These are phyloP conservation scores for Drosophila nannoptera DNA, from an alignment of 1,140 invertebrate genomes.

Conservation along the genomic window DNA sequence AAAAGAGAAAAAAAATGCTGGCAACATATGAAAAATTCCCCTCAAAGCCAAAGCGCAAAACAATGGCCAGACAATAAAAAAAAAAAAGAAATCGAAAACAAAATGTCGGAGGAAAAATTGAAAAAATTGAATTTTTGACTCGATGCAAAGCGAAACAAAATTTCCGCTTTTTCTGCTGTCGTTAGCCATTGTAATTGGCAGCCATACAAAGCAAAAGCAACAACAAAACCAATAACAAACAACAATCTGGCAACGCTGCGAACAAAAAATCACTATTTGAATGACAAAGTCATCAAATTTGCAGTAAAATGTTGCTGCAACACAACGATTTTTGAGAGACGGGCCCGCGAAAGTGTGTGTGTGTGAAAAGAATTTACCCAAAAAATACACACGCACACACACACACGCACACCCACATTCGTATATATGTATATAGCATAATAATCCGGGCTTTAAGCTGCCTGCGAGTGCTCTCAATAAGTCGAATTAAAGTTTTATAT, in stretches of 20 bases:
- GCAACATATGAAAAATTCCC: not conserved
- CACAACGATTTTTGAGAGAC: conserved; percentile 10
- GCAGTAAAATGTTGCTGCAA: conserved; percentile 18
- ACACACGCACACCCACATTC: no score
- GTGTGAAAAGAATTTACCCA: not conserved
- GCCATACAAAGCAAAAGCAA: conserved; percentile 7
- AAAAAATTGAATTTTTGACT: conserved; percentile 4
- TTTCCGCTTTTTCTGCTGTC: conserved; percentile 6
- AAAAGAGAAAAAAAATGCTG: not conserved
- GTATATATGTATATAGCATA: no score
- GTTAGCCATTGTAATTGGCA: conserved; percentile 21
- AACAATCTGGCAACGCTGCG: conserved; percentile 1
- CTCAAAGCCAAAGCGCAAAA: not conserved
- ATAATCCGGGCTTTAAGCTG: no score
- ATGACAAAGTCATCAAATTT: conserved; percentile 34
- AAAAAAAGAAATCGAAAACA: not conserved
- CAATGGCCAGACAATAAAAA: not conserved
- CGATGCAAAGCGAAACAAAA: not conserved
- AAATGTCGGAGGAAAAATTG: not conserved
- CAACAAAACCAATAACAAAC: not conserved
- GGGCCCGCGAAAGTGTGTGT: not conserved
- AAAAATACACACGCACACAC: no score
- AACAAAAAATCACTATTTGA: conserved; percentile 3
- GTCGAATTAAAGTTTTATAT: no score
- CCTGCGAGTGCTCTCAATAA: no score